A percentile compares a stretch with the other conserved stretches of the same genome.
Conservation (phyloP, 2,888 invertebrate genomes). For the Tipula helvola region DNA sequence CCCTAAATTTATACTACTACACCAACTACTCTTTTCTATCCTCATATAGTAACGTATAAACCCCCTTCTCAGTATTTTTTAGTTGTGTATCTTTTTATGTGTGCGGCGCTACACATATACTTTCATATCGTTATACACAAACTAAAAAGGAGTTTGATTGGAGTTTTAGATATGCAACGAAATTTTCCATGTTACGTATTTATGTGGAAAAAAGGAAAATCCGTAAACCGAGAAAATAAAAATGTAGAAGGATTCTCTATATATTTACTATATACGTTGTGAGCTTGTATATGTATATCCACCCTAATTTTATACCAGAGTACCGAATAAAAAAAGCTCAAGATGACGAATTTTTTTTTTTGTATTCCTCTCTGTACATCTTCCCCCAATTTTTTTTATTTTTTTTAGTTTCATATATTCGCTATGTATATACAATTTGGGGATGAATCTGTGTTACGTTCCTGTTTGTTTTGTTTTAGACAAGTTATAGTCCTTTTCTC, state of each 20-base stretch:
- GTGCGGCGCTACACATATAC: background rate
- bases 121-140: background rate
- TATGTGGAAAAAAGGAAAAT: background rate
- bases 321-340: background rate
- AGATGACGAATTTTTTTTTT: background rate
- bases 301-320: background rate
- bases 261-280: background rate
- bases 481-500: background rate
- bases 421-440: background rate
- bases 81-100: background rate
- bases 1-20: conserved; percentile 20
- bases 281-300: background rate
- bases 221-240: background rate
- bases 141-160: background rate
- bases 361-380: background rate
- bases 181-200: background rate
- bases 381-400: background rate
- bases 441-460: background rate
- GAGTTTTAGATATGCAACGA: background rate
- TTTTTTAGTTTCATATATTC: background rate
- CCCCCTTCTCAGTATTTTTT: background rate
- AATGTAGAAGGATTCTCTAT: background rate
- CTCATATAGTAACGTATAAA: background rate
- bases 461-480: background rate
- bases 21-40: background rate